Evolutionary conservation across 2,113 vertebrate species (phyloP), one percentile per base, ranked within the genome.

Genomic region (Chaetura pelagica): DNA sequence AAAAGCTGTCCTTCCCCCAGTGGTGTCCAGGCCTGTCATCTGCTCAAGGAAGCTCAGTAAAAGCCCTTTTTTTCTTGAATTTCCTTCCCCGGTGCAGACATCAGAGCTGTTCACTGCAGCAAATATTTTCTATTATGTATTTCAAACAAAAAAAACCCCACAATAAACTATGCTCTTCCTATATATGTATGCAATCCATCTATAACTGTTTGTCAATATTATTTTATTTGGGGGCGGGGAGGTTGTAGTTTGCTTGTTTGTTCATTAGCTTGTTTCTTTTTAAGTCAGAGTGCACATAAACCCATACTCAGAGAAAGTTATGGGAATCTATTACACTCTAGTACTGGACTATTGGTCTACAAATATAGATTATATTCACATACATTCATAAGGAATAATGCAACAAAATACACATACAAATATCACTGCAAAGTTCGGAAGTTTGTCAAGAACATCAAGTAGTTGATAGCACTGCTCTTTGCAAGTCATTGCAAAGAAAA

Each of bases 321-420:
- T 55, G 38, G 38, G 15, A 5, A 34, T 69, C 32, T 79, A 6
- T 34, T 79, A 59, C 2, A 2, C 3, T 59, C 3, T 9, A 15
- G 38, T 48, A 34, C 8, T 22, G 10, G 44, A 32, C 22, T 69
- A 15, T 7, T 64, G 30, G 15, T 54, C 5, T 42, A 40, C 9
- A 79, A 64, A 90, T 29, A 40, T 10, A 18, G 6, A 27, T 84
- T 79, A 2, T 13, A 21, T 64, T 66, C 44, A 49, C 32, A 44
- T 17, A 24, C 7, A 46, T 55, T 61, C 7, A 32, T 38, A 59
- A 55, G 29, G 6, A 83, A 29, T 21, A 68, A 44, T 51, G 16
- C 0, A 2, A n/a, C 32, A 64, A 80, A 84, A 22, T 34, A 9
- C 29, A 52, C 0, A 1, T 26, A 34, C 1, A 66, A 64, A 71